These are phyloP conservation scores for Drosophila dives DNA, from an alignment of 2,888 invertebrate genomes.

Conservation along the genomic window DNA sequence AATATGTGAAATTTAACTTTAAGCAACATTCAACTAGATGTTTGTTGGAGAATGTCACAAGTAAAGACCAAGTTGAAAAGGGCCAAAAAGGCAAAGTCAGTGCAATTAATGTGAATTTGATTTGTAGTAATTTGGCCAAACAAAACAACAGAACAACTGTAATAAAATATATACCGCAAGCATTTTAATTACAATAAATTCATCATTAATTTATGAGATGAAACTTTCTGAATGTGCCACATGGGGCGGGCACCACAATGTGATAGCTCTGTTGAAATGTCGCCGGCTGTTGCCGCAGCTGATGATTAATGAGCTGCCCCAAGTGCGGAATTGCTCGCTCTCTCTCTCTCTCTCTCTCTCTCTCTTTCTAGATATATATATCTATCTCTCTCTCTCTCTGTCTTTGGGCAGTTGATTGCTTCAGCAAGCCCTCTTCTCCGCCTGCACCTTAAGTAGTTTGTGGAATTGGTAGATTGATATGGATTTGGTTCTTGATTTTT, in stretches of 20 bases:
- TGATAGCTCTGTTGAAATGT: conserved; percentile 55
- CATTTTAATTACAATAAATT: conserved; percentile 61
- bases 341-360: background rate
- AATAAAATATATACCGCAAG: conserved; percentile 3
- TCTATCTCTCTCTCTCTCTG: background rate
- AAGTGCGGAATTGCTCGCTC: background rate
- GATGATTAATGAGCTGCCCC: conserved; percentile 52
- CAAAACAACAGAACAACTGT: conserved; percentile 14
- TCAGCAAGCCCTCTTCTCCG: background rate
- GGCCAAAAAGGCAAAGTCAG: conserved; percentile 36
- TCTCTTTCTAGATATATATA: too few relatives aligned
- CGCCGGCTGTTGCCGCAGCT: conserved; percentile 21
- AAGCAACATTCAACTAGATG: background rate
- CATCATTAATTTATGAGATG: conserved; percentile 50
- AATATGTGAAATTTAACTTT: background rate
- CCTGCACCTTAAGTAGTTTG: conserved; percentile 2
- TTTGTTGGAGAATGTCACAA: conserved; percentile 40
- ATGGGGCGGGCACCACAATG: conserved; percentile 9
- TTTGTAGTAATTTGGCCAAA: conserved; percentile 28
- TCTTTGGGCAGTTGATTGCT: background rate
- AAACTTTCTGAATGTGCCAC: conserved; percentile 1
- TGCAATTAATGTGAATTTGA: conserved; percentile 70
- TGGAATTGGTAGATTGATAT: conserved; percentile 43
- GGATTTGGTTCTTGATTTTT: conserved; percentile 19
- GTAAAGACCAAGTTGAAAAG: conserved; percentile 3